Evolutionary conservation across 2,113 vertebrate genomes (phyloP).

Genomic region (Sialia sialis): DNA sequence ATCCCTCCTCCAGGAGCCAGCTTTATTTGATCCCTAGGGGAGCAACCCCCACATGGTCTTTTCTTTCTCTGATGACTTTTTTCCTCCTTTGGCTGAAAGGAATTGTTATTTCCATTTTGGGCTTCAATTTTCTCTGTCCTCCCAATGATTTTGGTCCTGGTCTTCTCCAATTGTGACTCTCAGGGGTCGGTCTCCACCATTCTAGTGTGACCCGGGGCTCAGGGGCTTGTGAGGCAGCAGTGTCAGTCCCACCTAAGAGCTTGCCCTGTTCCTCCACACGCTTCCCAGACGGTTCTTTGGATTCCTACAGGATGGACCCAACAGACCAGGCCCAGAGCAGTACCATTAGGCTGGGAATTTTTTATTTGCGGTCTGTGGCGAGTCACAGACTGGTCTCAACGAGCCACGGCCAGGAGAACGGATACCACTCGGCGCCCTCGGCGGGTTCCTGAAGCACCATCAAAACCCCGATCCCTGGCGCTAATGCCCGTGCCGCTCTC

Average conservation of each 20-base stretch:
- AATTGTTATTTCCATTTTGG: accelerated
- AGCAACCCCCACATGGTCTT: accelerated
- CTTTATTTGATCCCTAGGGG: accelerated
- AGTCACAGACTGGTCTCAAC: background rate
- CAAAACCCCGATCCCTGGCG: accelerated
- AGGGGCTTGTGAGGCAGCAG: background rate
- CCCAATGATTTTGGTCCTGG: background rate
- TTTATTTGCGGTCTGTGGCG: background rate
- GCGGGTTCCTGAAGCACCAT: background rate
- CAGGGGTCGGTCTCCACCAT: accelerated
- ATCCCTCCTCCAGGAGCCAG: background rate
- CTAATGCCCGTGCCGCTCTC: accelerated
- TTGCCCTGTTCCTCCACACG: too few relatives aligned
- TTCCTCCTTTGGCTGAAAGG: background rate
- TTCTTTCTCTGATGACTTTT: background rate
- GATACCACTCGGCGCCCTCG: too few relatives aligned
- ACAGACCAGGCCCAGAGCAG: background rate
- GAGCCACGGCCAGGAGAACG: background rate
- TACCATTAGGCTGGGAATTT: background rate
- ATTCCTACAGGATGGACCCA: background rate
- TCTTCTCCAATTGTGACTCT: accelerated
- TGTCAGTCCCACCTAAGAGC: background rate
- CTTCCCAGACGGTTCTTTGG: background rate
- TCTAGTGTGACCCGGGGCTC: background rate
- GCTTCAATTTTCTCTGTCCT: background rate